These are phyloP conservation scores for Butastur rufipennis DNA, from an alignment of 2,113 vertebrate genomes.

Conservation along the genomic window DNA sequence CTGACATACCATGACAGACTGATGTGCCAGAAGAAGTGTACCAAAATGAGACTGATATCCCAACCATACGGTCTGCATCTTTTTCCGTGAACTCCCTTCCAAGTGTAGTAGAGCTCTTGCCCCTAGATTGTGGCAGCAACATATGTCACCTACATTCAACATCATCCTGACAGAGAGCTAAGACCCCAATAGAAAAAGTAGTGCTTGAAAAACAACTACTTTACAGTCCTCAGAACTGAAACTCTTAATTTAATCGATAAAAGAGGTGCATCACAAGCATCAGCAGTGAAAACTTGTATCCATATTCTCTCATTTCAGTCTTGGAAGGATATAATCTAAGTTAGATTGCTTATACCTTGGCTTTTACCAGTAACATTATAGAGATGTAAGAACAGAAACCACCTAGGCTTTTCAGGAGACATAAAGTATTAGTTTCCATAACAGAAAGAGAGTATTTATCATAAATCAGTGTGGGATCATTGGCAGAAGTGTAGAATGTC, in stretches of 20 bases:
- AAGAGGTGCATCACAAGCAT: background rate
- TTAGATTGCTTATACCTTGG: background rate
- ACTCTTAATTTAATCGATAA: background rate
- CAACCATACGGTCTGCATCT: background rate
- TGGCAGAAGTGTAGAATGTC: background rate
- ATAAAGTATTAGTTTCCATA: background rate
- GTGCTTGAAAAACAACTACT: background rate
- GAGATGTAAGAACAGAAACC: background rate
- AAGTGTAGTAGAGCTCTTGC: background rate
- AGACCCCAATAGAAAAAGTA: background rate
- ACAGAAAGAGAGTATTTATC: background rate
- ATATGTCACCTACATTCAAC: background rate
- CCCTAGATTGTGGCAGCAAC: background rate
- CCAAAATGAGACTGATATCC: background rate
- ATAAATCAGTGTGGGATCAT: background rate
- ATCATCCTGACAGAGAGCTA: background rate
- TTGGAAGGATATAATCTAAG: background rate
- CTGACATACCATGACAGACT: background rate
- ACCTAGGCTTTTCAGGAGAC: background rate
- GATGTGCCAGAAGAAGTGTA: background rate
- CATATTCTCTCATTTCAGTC: background rate
- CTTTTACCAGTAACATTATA: background rate
- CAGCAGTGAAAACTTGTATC: background rate
- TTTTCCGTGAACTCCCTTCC: background rate
- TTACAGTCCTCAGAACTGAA: background rate